phyloP scores from a whole-genome alignment of 2,888 invertebrate species.

The Lucinisca nassula region DNA sequence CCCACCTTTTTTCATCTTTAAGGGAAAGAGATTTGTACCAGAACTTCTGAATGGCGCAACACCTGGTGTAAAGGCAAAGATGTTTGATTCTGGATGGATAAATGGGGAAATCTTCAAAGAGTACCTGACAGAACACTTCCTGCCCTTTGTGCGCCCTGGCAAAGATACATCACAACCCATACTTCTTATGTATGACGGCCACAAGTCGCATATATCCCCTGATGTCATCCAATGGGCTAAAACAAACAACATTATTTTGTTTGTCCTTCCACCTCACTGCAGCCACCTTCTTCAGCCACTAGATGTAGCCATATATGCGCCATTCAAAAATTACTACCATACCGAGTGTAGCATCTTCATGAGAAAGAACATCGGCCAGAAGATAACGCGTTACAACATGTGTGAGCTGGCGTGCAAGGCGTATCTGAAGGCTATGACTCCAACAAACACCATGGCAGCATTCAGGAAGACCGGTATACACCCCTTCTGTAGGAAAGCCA shows the following conservation, averaged over 20 bases:
- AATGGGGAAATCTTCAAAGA: not conserved
- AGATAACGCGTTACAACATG: conserved; percentile 36
- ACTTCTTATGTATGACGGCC: not conserved
- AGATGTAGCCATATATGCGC: not conserved
- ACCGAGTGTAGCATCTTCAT: not conserved
- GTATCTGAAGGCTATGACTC: conserved; percentile 28
- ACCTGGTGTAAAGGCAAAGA: not conserved
- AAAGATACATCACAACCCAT: too few relatives aligned
- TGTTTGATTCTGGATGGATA: not conserved
- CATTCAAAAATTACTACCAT: conserved; percentile 1
- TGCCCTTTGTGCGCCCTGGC: too few relatives aligned
- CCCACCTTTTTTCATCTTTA: not conserved
- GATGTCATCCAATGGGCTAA: not conserved
- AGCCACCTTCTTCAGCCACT: not conserved
- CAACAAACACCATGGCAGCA: conserved; percentile 40
- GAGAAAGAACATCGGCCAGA: not conserved
- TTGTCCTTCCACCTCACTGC: not conserved
- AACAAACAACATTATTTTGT: not conserved
- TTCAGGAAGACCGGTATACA: conserved; percentile 42
- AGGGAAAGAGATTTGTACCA: not conserved
- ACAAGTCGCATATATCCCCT: not conserved
- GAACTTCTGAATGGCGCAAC: not conserved
- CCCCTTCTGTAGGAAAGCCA: too few relatives aligned
- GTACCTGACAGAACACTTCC: too few relatives aligned
- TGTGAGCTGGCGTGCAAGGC: conserved; percentile 1